Evolutionary conservation across 2,113 vertebrate genomes (phyloP).

Genomic region (Amia ocellicauda): DNA sequence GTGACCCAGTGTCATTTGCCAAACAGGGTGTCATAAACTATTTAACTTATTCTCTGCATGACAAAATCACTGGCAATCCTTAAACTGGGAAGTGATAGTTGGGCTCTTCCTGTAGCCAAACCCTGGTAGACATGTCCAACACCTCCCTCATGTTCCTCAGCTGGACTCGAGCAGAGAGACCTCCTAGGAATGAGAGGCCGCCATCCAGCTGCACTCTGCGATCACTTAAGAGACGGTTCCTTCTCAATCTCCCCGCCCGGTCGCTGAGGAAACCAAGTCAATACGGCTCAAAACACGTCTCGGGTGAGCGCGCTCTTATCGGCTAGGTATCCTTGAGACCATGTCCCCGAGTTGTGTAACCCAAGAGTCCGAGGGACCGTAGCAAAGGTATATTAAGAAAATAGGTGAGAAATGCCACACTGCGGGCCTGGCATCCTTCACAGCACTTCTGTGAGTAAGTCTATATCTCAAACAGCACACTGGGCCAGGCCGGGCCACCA

Average conservation of each 20-base stretch:
- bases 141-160: constrained; percentile 46
- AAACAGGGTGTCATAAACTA: too few species aligned
- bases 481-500: background rate
- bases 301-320: background rate
- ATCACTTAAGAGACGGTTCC: constrained; percentile 41
- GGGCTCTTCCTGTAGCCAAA: background rate
- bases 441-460: constrained; percentile 2
- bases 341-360: constrained; percentile 46
- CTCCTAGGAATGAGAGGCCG: constrained; percentile 28
- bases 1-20: too few species aligned
- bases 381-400: constrained; percentile 32
- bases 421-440: constrained; percentile 25
- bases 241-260: constrained; percentile 43
- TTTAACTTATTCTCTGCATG: too few species aligned
- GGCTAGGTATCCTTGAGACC: background rate
- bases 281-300: constrained; percentile 51
- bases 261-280: constrained; percentile 41
- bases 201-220: constrained; percentile 53
- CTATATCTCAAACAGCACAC: constrained; percentile 8
- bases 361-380: constrained; percentile 43
- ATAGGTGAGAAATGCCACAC: constrained; percentile 56
- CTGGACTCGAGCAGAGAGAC: constrained; percentile 38
- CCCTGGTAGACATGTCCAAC: constrained; percentile 28
- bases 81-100: too few species aligned
- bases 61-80: too few species aligned